Percentiles rank a stretch among this genome's conserved stretches.
These are phyloP conservation scores for Drosophila mercatorum DNA, from an alignment of 2,888 invertebrate species.

Conservation along the genomic window DNA sequence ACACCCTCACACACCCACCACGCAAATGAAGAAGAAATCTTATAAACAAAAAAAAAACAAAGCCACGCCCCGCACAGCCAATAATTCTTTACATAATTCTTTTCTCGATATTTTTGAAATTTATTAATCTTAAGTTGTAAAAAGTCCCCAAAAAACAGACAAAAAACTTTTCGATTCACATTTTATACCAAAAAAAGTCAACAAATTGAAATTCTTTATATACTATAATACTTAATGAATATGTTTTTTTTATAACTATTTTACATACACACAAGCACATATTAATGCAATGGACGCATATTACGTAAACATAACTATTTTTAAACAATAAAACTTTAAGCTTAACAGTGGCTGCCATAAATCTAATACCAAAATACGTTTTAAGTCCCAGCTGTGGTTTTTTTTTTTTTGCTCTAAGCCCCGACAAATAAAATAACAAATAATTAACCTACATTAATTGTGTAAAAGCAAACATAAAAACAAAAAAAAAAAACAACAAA, in stretches of 20 bases:
- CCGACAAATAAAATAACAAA: slow-evolving; percentile 58
- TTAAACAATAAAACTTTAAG: slow-evolving; percentile 39
- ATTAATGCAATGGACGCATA: slow-evolving; percentile 34
- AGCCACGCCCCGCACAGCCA: slow-evolving; percentile 33
- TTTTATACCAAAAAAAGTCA: slow-evolving; percentile 5
- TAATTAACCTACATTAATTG: slow-evolving; percentile 58
- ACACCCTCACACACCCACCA: slow-evolving; percentile 9
- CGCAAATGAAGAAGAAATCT: slow-evolving; percentile 1
- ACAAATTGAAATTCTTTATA: slow-evolving; percentile 1
- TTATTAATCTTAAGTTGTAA: slow-evolving; percentile 46
- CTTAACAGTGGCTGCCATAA: slow-evolving; percentile 65
- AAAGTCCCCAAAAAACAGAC: not conserved
- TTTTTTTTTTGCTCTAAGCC: slow-evolving; percentile 22
- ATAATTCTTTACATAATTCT: not conserved
- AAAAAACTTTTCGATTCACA: slow-evolving; percentile 33
- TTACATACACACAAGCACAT: slow-evolving; percentile 14
- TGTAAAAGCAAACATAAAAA: slow-evolving; percentile 46
- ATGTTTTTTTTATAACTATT: slow-evolving; percentile 7
- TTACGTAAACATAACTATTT: slow-evolving; percentile 30
- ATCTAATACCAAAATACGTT: slow-evolving; percentile 63
- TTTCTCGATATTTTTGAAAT: slow-evolving; percentile 37
- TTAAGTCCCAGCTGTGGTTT: slow-evolving; percentile 44
- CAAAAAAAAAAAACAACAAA: slow-evolving; percentile 39
- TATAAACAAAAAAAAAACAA: not conserved
- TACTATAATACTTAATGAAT: slow-evolving; percentile 1